Evolutionary conservation across 2,113 vertebrate species (phyloP).

Genomic region (Ellobius talpinus): DNA sequence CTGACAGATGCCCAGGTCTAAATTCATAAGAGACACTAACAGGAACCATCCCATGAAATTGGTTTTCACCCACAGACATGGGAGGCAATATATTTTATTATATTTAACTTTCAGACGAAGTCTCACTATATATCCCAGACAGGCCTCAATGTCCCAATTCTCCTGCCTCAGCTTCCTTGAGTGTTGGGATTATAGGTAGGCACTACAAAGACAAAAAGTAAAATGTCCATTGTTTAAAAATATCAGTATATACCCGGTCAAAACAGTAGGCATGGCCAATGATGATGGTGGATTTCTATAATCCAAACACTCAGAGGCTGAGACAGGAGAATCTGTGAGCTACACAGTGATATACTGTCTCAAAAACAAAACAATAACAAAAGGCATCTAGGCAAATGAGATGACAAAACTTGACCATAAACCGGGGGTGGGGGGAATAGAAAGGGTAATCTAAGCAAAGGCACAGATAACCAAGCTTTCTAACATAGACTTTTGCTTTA

Average conservation of each 20-base stretch:
- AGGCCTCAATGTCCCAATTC: neutral
- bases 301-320: neutral
- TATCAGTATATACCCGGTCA: neutral
- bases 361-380: neutral
- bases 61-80: neutral
- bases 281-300: neutral
- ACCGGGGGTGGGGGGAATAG: neutral
- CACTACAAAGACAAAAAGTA: neutral
- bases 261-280: neutral
- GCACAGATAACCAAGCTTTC: neutral
- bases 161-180: neutral
- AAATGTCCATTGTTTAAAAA: neutral
- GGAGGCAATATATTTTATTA: neutral
- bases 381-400: neutral
- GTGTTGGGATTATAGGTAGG: neutral
- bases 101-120: neutral
- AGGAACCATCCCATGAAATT: neutral
- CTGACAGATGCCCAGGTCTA: neutral
- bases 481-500: neutral
- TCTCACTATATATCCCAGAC: neutral
- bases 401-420: neutral
- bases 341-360: neutral
- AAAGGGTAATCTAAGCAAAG: neutral
- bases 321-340: neutral
- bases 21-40: neutral